Conservation (phyloP, 2,113 vertebrate species). For the Halichoeres trimaculatus region DNA sequence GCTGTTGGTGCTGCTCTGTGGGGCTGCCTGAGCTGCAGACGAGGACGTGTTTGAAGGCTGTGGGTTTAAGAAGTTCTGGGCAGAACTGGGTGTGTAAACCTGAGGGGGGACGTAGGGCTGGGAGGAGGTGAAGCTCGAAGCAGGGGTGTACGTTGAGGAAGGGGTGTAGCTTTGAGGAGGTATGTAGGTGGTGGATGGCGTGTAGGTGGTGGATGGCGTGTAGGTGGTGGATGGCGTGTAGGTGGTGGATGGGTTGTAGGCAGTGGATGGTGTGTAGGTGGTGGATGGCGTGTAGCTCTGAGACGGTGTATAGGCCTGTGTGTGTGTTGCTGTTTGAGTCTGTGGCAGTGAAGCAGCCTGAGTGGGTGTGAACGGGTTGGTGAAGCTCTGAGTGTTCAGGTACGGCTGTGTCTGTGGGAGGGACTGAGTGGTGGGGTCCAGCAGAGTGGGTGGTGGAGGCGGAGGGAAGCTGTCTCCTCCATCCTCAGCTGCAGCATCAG, state of each 20-base stretch:
- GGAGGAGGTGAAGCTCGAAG: not conserved
- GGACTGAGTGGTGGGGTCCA: conserved; percentile 41
- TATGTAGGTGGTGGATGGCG: not conserved
- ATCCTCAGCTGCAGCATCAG: conserved; percentile 65
- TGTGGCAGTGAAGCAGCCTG: conserved; percentile 34
- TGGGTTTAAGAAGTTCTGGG: conserved; percentile 26
- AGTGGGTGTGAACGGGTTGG: conserved; percentile 33
- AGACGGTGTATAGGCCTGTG: not conserved
- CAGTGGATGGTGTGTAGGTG: not conserved
- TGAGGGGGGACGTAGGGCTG: not conserved
- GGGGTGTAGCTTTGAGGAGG: not conserved
- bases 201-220: not conserved
- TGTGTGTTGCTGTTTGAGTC: conserved; percentile 12
- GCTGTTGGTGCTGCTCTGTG: conserved; percentile 35
- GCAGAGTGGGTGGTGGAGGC: conserved; percentile 67
- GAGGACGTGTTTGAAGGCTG: not conserved
- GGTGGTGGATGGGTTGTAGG: not conserved
- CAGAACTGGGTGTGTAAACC: not conserved
- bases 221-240: not conserved
- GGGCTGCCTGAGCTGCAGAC: not conserved
- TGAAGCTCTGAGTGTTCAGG: conserved; percentile 35
- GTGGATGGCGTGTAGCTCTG: not conserved
- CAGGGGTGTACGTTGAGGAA: not conserved
- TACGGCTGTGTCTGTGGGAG: conserved; percentile 46
- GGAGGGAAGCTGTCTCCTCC: conserved; percentile 69